Evolutionary conservation across 2,797 vertebrate genomes (phyloP).

Genomic region (Gymnodraco acuticeps): DNA sequence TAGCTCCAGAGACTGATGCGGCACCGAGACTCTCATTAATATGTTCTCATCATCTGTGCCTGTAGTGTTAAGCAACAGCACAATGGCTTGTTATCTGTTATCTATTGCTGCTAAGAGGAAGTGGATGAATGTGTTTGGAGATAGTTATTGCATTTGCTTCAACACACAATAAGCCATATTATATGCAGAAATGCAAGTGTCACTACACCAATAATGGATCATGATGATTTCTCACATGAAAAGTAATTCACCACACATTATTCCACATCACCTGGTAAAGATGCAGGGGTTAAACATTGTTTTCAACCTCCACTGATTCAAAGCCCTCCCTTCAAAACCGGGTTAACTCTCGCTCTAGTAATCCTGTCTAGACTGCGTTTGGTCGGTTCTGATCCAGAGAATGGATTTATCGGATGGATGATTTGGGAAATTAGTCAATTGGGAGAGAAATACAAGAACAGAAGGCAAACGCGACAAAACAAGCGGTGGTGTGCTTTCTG

Average conservation of each 20-base stretch:
- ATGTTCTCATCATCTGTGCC: conserved; percentile 66
- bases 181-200: conserved; percentile 1
- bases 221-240: conserved; percentile 3
- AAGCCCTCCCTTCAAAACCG: not conserved
- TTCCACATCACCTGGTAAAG: not conserved
- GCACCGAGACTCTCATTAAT: conserved; percentile 62
- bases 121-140: conserved; percentile 31
- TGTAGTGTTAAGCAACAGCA: conserved; percentile 45
- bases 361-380: not conserved
- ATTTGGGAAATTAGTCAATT: conserved; percentile 1
- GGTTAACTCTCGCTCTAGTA: conserved; percentile 7
- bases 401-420: not conserved
- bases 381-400: too few species aligned
- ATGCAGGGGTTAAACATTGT: conserved; percentile 3
- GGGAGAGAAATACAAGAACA: conserved; percentile 1
- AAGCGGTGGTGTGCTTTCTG: not conserved
- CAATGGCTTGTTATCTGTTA: conserved; percentile 53
- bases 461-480: conserved; percentile 1
- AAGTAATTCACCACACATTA: not conserved
- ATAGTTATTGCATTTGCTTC: conserved; percentile 9
- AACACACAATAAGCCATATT: not conserved
- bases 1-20: conserved; percentile 53
- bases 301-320: not conserved
- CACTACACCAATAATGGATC: not conserved
- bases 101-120: conserved; percentile 19